Evolutionary conservation across 2,797 vertebrate genomes (phyloP).

Genomic region (Bradypus variegatus): DNA sequence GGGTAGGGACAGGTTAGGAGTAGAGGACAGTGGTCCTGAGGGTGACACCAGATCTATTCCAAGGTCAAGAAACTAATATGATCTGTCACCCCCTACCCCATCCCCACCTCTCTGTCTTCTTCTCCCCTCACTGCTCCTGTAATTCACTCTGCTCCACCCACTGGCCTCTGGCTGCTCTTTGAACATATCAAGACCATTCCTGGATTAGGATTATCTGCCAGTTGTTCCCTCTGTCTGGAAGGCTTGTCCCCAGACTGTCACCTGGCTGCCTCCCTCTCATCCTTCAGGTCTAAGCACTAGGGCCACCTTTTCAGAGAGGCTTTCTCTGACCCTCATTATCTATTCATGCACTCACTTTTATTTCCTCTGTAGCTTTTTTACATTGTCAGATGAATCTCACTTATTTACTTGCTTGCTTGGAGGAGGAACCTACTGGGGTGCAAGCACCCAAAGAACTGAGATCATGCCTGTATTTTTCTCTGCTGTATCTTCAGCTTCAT

Average conservation of each 20-base stretch:
- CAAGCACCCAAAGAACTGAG: background rate
- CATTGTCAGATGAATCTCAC: background rate
- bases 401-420: background rate
- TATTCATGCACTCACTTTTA: background rate
- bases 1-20: background rate
- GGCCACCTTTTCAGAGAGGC: background rate
- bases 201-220: background rate
- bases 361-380: background rate
- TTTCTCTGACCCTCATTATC: background rate
- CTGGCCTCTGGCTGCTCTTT: slow-evolving; percentile 6
- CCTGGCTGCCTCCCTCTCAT: background rate
- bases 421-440: background rate
- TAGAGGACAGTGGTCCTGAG: background rate
- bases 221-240: background rate
- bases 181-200: slow-evolving; percentile 28
- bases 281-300: background rate
- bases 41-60: background rate
- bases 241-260: background rate
- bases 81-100: fast-evolving
- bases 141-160: background rate
- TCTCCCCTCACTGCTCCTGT: background rate
- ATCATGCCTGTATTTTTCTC: background rate
- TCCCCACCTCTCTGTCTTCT: background rate
- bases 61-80: background rate
- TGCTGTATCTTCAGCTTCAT: background rate